Base-by-base conservation (phyloP, 2,113 vertebrate genomes). In the Trematomus loennbergii region DNA sequence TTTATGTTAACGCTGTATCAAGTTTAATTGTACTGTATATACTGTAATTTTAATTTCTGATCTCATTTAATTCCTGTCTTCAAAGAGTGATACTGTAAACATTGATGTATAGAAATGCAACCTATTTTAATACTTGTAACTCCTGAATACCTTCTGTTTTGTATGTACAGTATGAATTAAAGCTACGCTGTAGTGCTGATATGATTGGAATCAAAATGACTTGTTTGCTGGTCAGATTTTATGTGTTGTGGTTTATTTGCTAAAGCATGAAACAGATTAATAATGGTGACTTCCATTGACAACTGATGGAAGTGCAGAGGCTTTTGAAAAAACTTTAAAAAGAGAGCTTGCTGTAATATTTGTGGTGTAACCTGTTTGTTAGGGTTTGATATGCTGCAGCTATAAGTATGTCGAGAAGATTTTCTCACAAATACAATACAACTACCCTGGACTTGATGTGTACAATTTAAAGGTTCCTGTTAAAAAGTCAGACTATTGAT, bases 101-200 rank as follows among this genome's bases (percentile, higher is more conserved):
- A 85, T 75, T 81, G 85, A 81, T 84, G 87, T 75, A 90, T 90
- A 93, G 87, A 92, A 92, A 94, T 90, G 85, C 83, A 91, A 92
- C 72, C 85, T 93, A 88, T 92, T 91, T 91, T 93, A 91, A 86
- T 92, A 89, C 89, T 83, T 83, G 80, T 89, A 91, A 91, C 72
- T 88, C 89, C 84, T 91, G 91, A 87, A 91, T 82, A 91, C 45
- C 73, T 58, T 88, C 75, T 93, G 92, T 94, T 94, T 93, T 94
- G 76, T 93, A 92, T 92, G 86, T 83, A 90, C 72, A 87, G 87
- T 90, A 87, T 91, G 90, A 92, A 93, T 93, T 90, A 93, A 94
- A 94, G 87, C 75, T 79, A 72, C 89, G 88, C 91, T 87, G 87
- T 89, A 89, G 78, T 76, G 83, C 83, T 83, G 77, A 79, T 79